Base-by-base conservation (phyloP, 2,888 invertebrate species). In the Macropis europaea region DNA sequence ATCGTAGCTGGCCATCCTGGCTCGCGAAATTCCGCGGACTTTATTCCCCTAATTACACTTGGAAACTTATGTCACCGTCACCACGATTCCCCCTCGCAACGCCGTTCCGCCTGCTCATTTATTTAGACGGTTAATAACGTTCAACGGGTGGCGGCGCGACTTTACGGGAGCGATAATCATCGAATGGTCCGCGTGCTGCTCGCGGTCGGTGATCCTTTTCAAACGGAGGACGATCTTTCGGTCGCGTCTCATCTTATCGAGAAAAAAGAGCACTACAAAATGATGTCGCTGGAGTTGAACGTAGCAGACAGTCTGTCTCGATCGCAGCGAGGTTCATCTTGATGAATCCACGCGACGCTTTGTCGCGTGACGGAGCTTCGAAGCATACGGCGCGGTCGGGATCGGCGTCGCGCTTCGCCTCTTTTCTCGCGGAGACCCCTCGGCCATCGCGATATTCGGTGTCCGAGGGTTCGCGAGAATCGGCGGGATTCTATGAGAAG, bases 31-130 rank as follows among this genome's bases (percentile, higher is more conserved):
- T 83, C 84, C 80, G 82, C 81, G 83, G 82, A 87, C 88, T 87
- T 88, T 86, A 88, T 88, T 86, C 75, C 77, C 79, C 84, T 87
- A 86, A 87, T 88, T 88, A 88, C 84, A 86, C 82, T 79, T 75
- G 84, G 76, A 81, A 86, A 87, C 84, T 87, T 87, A 86, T 86
- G 82, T 70, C 79, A 69, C 71, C 59, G 61, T 57, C 66, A 62
- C 53, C 54, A 43, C 54, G 61, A 63, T 62, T 47, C 45, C 48
- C 61, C 45, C 60, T 67, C 62, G 42, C 72, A 48, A 59, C 59
- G 48, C 36, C 42, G 42, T 48, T 15, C 11, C 30, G 34, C 47
- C 50, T 52, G 28, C 52, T 53, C 67, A 34, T 67, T 53, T 61
- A 52, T 61, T 57, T 42, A 24, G 26, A 38, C 72, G 34, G 63